Evolutionary conservation across 2,797 vertebrate species (phyloP).

Genomic region (Acestrorhynchus altus): DNA sequence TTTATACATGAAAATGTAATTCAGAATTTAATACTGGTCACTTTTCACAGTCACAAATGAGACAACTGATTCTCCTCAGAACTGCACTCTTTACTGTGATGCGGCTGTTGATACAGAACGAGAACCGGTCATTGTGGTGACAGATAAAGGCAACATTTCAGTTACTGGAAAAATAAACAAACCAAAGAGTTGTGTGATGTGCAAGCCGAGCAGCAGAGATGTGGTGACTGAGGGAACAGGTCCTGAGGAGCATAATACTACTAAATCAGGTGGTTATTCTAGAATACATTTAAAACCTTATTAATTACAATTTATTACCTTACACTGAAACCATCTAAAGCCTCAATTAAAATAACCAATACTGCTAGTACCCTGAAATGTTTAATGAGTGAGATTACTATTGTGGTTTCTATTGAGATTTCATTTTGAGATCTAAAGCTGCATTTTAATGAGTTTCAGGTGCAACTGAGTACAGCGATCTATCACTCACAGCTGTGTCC

Average conservation of each 20-base stretch:
- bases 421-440: slow-evolving; percentile 2
- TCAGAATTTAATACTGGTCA: no score
- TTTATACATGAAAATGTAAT: no score
- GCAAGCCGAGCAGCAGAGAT: slow-evolving; percentile 26
- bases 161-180: slow-evolving; percentile 9
- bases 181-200: slow-evolving; percentile 37
- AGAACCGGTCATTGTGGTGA: slow-evolving; percentile 6
- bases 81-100: slow-evolving; percentile 58
- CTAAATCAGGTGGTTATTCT: not conserved
- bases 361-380: not conserved
- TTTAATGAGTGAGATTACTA: not conserved
- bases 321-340: no score
- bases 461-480: not conserved
- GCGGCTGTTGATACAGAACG: not conserved
- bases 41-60: not conserved
- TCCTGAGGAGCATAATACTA: slow-evolving; percentile 4
- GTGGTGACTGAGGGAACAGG: not conserved
- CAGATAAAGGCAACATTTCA: slow-evolving; percentile 24
- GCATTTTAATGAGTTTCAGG: slow-evolving; percentile 17
- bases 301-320: no score
- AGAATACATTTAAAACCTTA: no score
- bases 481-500: not conserved
- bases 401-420: no score
- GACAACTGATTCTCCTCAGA: slow-evolving; percentile 23
- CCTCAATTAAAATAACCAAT: not conserved